Conservation (phyloP, 2,797 vertebrate species). For the Ateles fusciceps region DNA sequence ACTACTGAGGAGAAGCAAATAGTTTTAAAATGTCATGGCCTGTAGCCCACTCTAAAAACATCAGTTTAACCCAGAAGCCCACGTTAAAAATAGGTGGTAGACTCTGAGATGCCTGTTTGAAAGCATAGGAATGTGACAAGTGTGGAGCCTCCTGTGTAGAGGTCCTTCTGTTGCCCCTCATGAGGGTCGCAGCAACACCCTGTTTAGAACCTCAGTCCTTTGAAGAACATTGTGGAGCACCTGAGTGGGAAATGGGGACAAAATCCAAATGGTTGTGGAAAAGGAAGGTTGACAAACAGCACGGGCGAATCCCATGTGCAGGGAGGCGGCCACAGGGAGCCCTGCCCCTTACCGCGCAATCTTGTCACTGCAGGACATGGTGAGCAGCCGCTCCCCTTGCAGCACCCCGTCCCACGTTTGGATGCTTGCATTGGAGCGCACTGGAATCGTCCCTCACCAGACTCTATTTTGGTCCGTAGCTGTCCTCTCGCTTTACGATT, state of each 20-base stretch:
- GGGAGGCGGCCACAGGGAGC: fast-evolving
- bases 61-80: neutral
- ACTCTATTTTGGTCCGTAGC: slow-evolving; percentile 97
- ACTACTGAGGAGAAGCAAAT: neutral
- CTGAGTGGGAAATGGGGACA: too few relatives aligned
- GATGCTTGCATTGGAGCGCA: slow-evolving; percentile 94
- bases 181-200: neutral
- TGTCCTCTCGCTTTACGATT: slow-evolving; percentile 97
- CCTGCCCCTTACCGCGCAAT: slow-evolving; percentile 90
- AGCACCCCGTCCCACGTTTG: slow-evolving; percentile 98
- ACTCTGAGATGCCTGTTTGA: neutral
- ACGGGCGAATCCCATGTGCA: fast-evolving
- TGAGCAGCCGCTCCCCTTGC: slow-evolving; percentile 95
- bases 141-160: neutral
- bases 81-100: fast-evolving
- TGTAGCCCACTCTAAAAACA: neutral
- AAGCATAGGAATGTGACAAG: neutral
- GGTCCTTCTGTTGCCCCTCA: neutral
- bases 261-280: neutral
- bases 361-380: slow-evolving; percentile 99
- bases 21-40: neutral
- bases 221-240: neutral
- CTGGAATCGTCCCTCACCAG: slow-evolving; percentile 96
- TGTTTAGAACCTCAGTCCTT: neutral
- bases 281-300: neutral